These are phyloP conservation scores for Nomada fucata DNA, from an alignment of 2,888 invertebrate genomes.

Conservation along the genomic window DNA sequence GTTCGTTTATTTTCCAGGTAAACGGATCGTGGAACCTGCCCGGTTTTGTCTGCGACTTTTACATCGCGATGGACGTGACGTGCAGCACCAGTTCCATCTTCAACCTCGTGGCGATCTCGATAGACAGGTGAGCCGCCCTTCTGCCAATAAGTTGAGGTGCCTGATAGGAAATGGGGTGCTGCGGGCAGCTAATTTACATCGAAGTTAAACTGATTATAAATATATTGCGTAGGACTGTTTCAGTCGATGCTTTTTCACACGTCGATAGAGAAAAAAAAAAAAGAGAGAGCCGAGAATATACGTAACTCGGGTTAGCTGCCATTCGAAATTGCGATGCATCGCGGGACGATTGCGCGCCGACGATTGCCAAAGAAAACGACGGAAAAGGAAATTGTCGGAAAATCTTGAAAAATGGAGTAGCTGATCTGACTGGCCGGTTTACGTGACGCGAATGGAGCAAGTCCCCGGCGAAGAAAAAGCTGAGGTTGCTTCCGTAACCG, in stretches of 20 bases:
- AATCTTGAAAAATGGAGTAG: conserved; percentile 36
- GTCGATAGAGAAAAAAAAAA: no score
- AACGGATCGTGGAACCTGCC: conserved; percentile 96
- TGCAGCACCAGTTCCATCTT: conserved; percentile 99
- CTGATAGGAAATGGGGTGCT: no score
- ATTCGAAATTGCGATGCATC: background rate
- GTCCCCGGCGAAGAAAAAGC: background rate
- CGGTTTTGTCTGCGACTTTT: conserved; percentile 96
- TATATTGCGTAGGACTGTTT: background rate
- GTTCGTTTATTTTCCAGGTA: conserved; percentile 87
- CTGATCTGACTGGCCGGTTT: conserved; percentile 67
- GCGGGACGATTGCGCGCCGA: background rate
- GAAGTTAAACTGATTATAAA: no score
- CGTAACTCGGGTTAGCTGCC: background rate
- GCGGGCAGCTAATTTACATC: no score
- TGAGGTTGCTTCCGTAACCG: background rate
- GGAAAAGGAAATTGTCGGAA: conserved; percentile 20
- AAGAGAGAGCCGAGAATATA: background rate
- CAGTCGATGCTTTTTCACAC: background rate
- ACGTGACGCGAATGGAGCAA: conserved; percentile 69
- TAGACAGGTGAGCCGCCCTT: conserved; percentile 91
- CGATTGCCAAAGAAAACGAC: conserved; percentile 2
- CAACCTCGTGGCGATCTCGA: conserved; percentile 98
- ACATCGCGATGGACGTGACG: conserved; percentile 98
- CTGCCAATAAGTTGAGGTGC: no score